Conservation (phyloP, 1,140 invertebrate species). For the Helicoverpa zea region DNA sequence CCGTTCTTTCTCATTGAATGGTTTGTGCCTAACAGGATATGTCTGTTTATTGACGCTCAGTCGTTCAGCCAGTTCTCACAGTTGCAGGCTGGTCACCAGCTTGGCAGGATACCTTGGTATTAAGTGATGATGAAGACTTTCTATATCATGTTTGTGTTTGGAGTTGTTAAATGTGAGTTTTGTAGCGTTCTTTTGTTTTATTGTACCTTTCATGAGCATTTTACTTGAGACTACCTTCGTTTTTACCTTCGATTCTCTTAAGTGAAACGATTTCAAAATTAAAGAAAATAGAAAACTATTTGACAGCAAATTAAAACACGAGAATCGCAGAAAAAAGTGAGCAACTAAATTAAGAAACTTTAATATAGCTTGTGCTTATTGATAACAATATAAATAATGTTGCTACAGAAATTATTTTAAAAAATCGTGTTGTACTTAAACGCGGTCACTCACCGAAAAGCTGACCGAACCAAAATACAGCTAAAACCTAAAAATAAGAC, state of each 20-base stretch:
- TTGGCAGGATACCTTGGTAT: neutral
- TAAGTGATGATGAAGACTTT: conserved; percentile 7
- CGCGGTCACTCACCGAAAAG: neutral
- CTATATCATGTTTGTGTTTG: neutral
- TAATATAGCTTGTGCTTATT: too few species aligned
- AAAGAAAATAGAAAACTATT: too few species aligned
- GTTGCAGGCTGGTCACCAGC: neutral
- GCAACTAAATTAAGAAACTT: too few species aligned
- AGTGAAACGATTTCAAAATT: too few species aligned
- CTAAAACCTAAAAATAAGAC: neutral
- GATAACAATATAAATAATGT: neutral
- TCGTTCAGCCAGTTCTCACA: conserved; percentile 1
- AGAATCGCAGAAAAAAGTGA: too few species aligned
- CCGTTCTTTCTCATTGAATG: conserved; percentile 12
- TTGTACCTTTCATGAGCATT: too few species aligned
- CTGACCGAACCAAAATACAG: neutral
- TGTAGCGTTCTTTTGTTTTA: neutral
- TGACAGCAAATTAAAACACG: too few species aligned
- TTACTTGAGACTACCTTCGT: too few species aligned
- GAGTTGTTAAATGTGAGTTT: conserved; percentile 16
- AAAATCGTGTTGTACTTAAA: neutral
- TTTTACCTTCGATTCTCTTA: too few species aligned
- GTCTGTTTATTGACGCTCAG: neutral
- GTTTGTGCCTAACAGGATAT: neutral
- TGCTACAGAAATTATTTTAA: neutral